Evolutionary conservation across 2,113 vertebrate genomes (phyloP).

Genomic region (Physeter macrocephalus): DNA sequence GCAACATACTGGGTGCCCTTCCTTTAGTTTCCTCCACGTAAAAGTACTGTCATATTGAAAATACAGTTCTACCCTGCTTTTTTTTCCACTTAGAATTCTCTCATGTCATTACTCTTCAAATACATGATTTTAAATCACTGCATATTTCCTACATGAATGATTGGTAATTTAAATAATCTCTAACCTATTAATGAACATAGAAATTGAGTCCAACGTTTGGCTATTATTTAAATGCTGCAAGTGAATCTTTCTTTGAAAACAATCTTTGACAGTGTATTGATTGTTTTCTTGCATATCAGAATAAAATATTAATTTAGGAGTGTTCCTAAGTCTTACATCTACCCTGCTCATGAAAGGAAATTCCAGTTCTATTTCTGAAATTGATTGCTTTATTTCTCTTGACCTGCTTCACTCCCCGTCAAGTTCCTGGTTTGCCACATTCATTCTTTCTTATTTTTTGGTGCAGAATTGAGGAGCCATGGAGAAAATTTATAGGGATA

Average conservation of each 20-base stretch:
- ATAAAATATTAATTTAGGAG: background rate
- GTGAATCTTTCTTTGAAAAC: background rate
- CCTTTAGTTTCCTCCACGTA: background rate
- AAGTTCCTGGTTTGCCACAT: background rate
- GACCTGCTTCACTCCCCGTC: accelerated
- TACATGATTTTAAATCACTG: background rate
- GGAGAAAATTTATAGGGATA: background rate
- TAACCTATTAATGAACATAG: background rate
- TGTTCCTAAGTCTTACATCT: background rate
- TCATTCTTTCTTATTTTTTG: background rate
- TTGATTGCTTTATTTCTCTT: background rate
- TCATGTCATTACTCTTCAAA: background rate
- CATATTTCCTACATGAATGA: background rate
- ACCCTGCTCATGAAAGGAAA: background rate
- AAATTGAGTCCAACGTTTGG: background rate
- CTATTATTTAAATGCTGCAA: background rate
- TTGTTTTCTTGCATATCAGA: background rate
- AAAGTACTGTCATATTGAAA: background rate
- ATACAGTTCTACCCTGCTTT: background rate
- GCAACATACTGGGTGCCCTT: background rate
- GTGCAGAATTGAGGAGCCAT: background rate
- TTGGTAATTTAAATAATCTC: background rate
- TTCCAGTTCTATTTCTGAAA: background rate
- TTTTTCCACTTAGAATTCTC: background rate
- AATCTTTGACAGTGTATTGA: background rate